Base-by-base conservation (phyloP, 2,888 invertebrate species). In the Camponotus fellah region DNA sequence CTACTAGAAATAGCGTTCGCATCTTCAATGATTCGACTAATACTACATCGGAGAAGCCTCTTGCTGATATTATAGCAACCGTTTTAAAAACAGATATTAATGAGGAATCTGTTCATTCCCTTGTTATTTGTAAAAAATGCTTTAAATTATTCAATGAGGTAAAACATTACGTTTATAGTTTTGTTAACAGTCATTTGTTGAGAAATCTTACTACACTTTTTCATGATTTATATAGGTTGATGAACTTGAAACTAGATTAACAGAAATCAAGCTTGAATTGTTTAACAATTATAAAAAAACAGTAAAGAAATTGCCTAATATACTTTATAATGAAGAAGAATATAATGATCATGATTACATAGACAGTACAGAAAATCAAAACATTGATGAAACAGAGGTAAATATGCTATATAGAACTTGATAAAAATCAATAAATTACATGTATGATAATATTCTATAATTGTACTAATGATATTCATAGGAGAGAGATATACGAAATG, bases 51-150 rank as follows among this genome's bases (percentile, higher is more conserved):
- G 95, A 95, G 12, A 94, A 94, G 84, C 92, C 94, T 14, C 93
- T 95, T 17, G 90, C 93, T 32, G 94, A 95, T 71, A 94, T 95
- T 12, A 95, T 96, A 85, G 94, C 95, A 71, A 92, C 95, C 68
- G 93, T 96, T 21, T 91, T 96, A 37, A 95, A 95, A 69, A 95
- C 93, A 80, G 95, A 95, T 1, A 90, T 97, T 0, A 94, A 94
- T 9, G 95, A 96, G 88, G 95, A 96, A 1, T 94, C 93, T 58
- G 95, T 95, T 0, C 96, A 96, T 84, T 95, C 96, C 0, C 95
- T 95, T 69, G 93, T 96, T 26, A 92, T 97, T 3, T 97, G 97
- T 93, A 96, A 96, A 92, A 97, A 97, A 90, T 97, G 97, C 92
- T 96, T 95, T 88, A 96, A 96, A 91, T 92, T 96, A 9, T 95